Evolutionary conservation across 2,797 vertebrate species (phyloP), one percentile per base, ranked within the genome.

Genomic region (Stomatorhinus walkeri): DNA sequence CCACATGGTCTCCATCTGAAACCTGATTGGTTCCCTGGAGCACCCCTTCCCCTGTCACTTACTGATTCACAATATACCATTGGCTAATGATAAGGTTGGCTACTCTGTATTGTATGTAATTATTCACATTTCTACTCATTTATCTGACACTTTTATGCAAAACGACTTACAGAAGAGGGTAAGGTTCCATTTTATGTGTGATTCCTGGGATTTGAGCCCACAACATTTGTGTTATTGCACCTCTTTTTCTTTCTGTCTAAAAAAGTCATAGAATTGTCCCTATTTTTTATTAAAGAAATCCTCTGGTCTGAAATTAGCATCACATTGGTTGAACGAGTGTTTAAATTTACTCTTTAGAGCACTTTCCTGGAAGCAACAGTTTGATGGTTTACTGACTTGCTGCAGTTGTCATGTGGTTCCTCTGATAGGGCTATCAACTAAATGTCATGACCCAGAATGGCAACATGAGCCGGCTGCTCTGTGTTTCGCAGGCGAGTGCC

Each of bases 401-500:
- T 12, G 9, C 9, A 68, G 61, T 68, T 28, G 22, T 28, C 9
- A 10, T 28, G 61, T 28, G 22, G 61, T 68, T 68, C 59, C 59
- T 3, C 59, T 79, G 16, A 32, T 5, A 32, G 68, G 22, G 10
- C 32, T 79, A 32, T 79, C 28, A 76, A 0, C 14, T 76, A 28
- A 40, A 16, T 0, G 28, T 76, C 76, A 14, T 32, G 14, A 7
- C 19, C 28, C 6, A 1, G 76, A 43, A 81, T 24, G 19, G 24
- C 22, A 1, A 88, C 22, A n/a, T 79, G 43, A 19, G 32, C 12
- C 4, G 3, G 28, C 19, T 59, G 6, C 24, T 24, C 72, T 87
- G 48, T 91, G 0, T 91, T 89, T 89, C 91, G 91, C 94, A 96
- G 97, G 94, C 72, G 97, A 97, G 90, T 99, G 98, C 93, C 96